Evolutionary conservation across 2,888 invertebrate genomes (phyloP), one percentile per base, ranked within the genome.

Genomic region (Mythimna loreyi): DNA sequence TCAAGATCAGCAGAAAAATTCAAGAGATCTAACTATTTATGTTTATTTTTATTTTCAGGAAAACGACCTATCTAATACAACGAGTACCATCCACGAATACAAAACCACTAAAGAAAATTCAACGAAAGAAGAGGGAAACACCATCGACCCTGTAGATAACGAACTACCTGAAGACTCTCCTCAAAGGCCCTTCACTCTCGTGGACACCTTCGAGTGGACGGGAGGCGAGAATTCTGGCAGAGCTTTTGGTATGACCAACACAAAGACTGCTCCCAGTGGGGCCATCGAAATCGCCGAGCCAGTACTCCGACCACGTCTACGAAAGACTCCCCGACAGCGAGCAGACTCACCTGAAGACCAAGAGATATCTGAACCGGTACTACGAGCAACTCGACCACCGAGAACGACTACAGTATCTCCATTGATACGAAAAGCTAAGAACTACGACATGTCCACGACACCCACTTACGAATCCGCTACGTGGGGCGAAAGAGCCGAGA

Each of bases 201-300:
- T 91, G 13, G 96, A 96, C 84, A 93, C 94, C 3, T 93, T 95
- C 68, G 96, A 96, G 79, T 96, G 96, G 87, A 94, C 96, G 69
- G 91, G 96, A 52, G 96, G 93, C 64, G 91, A 95, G 50, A 96
- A 96, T 88, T 94, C 96, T 23, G 97, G 97, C 56, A 91, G 97
- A 64, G 97, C 97, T 5, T 97, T 97, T 83, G 97, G 97, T n/a
- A 91, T 96, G 91, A 94, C 97, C 85, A 86, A 96, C 91, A 90
- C 95, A 77, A 89, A 95, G 80, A 92, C 92, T 2, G 94, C 93
- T 4, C 92, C 95, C 33, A 91, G 94, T 67, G 95, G 95, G 21
- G 82, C 91, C 19, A 89, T 96, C 25, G 98, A 98, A 92, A 97
- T 98, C 23, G 97, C 97, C 0, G 98, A 98, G 83, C 98, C 98